Evolutionary conservation across 2,797 vertebrate species (phyloP), one percentile per base, ranked within the genome.

Genomic region (Parauchenoglanis punctatus): DNA sequence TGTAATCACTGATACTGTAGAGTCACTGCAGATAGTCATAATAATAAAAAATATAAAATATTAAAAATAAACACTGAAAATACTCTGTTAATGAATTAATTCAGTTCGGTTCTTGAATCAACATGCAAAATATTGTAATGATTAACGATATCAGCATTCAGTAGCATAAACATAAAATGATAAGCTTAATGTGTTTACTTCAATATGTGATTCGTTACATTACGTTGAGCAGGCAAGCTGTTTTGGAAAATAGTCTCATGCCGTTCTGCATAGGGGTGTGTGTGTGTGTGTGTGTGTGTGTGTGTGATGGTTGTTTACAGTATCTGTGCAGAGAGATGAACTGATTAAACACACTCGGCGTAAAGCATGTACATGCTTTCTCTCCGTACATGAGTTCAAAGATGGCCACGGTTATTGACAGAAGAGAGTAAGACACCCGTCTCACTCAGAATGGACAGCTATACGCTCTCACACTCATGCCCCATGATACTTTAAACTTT

Each of bases 201-300:
- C 44, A 75, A 10, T 72, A 72, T 72, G 7, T 28, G 3, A 6
- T 46, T 49, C 6, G 1, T 75, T 75, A 75, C 44, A 75, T 6
- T 7, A 49, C 6, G 8, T 23, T n/a, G 23, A 25, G 20, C 49
- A 46, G 49, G n/a, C 54, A 58, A 17, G 1, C 4, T 35, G 28
- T 80, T 59, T 23, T 78, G 17, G 28, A 58, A 56, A 78, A 58
- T 28, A 7, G 4, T 17, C 25, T n/a, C 72, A 49, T n/a, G 20
- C 70, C 11, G 44, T n/a, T 75, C n/a, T 56, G 25, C 31, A 10
- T 28, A 28, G 13, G 75, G 1, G 3, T 18, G 67, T 31, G 65
- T 67, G 65, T 70, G 35, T 72, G 68, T 72, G 68, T 72, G 67
- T 40, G 68, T 44, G 68, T 40, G 31, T 70, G 35, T 72, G 68